Evolutionary conservation across 2,113 vertebrate species (phyloP), one percentile per base, ranked within the genome.

Genomic region (Arvicanthis niloticus): DNA sequence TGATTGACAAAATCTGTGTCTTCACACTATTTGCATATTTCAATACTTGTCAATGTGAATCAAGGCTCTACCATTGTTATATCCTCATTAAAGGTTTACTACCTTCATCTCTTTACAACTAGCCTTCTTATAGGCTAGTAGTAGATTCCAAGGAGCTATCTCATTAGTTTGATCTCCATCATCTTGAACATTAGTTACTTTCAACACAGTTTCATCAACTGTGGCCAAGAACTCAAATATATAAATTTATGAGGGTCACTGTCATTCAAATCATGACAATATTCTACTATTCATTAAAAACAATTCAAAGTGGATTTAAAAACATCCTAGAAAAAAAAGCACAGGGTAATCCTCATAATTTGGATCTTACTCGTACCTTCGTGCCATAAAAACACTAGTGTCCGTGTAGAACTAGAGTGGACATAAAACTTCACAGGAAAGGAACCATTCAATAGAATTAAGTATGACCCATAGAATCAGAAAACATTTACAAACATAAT

Each of bases 221-320:
- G 80, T n/a, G 22, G 12, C 2, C 37, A 82, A 60, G 22, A 21
- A 82, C 13, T 60, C 19, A 24, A 82, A 82, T 40, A 24, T 26
- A 82, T 26, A 24, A 58, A 22, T 3, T 12, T 26, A 24, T 24
- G 10, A 22, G 19, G 19, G 10, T 2, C 51, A 82, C 40, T 78
- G 15, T 19, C 48, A 34, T 78, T 10, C 48, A 51, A 53, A 26
- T 82, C 3, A 81, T 3, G 3, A 6, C 48, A 58, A 48, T 21
- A 22, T 48, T 75, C 4, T 0, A 16, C 0, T 9, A 48, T 48
- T 7, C 37, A n/a, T 60, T 0, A 37, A 16, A 45, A 81, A 1
- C 34, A 89, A 34, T 17, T 82, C 53, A 62, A 60, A 80, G 29
- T 82, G 24, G 3, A 5, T 51, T n/a, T 37, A 60, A 10, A 7